A percentile compares a stretch with the other conserved stretches of the same genome.
Conservation (phyloP, 2,113 vertebrate genomes). For the Hippocampus comes region DNA sequence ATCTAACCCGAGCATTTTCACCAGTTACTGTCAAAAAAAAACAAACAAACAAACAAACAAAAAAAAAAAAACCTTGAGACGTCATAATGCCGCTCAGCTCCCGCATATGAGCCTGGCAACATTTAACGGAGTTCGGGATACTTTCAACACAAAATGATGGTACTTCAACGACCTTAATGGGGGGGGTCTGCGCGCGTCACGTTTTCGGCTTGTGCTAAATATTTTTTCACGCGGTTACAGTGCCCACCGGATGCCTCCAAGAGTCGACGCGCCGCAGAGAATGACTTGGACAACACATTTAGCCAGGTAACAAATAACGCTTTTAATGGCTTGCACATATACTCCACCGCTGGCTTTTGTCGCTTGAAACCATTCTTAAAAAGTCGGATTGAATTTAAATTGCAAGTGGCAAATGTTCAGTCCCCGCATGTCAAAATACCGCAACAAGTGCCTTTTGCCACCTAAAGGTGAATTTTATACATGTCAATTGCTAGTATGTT, state of each 20-base stretch:
- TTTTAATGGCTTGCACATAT: not conserved
- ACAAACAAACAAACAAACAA: too few species aligned
- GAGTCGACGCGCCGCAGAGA: conserved; percentile 79
- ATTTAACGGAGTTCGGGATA: too few species aligned
- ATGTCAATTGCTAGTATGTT: conserved; percentile 19
- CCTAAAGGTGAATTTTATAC: conserved; percentile 16
- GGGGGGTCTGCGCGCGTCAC: too few species aligned
- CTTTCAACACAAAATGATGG: too few species aligned
- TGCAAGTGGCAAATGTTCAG: conserved; percentile 23
- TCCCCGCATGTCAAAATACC: conserved; percentile 1
- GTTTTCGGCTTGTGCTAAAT: not conserved
- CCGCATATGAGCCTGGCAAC: too few species aligned
- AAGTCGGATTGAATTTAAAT: conserved; percentile 20
- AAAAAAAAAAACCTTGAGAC: too few species aligned
- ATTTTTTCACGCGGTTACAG: conserved; percentile 48
- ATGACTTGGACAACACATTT: conserved; percentile 75
- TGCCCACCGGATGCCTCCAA: conserved; percentile 79
- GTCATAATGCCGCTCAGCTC: too few species aligned
- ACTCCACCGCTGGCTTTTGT: conserved; percentile 9
- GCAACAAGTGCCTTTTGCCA: conserved; percentile 27
- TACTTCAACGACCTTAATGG: too few species aligned
- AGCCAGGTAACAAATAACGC: conserved; percentile 57
- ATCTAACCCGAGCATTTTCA: too few species aligned
- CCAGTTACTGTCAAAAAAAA: too few species aligned
- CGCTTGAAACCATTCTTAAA: conserved; percentile 15